A percentile compares a stretch with the other conserved stretches of the same genome.
Conservation (phyloP, 1,140 invertebrate genomes). For the Drosophila novamexicana region DNA sequence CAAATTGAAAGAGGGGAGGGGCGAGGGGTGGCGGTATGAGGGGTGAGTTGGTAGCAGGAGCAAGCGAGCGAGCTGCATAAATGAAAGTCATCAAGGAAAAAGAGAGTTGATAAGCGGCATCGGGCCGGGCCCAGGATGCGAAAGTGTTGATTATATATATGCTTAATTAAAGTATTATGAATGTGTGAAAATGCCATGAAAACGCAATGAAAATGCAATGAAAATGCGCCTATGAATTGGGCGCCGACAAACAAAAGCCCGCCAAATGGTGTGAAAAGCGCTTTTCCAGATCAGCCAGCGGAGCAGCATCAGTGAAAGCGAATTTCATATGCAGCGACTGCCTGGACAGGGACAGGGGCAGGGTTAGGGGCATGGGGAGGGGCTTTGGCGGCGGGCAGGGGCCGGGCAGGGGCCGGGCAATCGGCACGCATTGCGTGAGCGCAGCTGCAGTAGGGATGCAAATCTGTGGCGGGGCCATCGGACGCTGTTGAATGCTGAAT, state of each 20-base stretch:
- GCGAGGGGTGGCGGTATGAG: background rate
- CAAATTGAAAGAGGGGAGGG: background rate
- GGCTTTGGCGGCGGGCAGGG: background rate
- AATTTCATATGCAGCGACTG: conserved; percentile 58
- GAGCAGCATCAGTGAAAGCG: conserved; percentile 70
- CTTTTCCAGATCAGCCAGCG: conserved; percentile 70
- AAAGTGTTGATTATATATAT: conserved; percentile 65
- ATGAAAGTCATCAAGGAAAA: conserved; percentile 76
- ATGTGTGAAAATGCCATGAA: conserved; percentile 69
- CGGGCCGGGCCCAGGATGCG: conserved; percentile 20
- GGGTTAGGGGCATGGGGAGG: conserved; percentile 23
- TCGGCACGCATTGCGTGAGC: conserved; percentile 65
- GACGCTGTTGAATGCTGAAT: conserved; percentile 55
- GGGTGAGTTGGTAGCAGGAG: conserved; percentile 41
- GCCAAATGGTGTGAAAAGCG: conserved; percentile 64
- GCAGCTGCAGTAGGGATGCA: conserved; percentile 54
- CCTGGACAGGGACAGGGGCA: conserved; percentile 17
- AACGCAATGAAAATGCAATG: conserved; percentile 42
- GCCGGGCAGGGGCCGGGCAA: background rate
- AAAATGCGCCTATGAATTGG: conserved; percentile 54
- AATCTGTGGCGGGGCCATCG: conserved; percentile 38
- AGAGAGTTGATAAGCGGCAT: conserved; percentile 57
- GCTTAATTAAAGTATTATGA: conserved; percentile 77
- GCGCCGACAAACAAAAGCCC: conserved; percentile 25
- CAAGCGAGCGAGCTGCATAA: conserved; percentile 32